Percentiles rank a stretch among this genome's conserved stretches.
phyloP scores from a whole-genome alignment of 2,888 invertebrate species.

The Rotaria magnacalcarata region DNA sequence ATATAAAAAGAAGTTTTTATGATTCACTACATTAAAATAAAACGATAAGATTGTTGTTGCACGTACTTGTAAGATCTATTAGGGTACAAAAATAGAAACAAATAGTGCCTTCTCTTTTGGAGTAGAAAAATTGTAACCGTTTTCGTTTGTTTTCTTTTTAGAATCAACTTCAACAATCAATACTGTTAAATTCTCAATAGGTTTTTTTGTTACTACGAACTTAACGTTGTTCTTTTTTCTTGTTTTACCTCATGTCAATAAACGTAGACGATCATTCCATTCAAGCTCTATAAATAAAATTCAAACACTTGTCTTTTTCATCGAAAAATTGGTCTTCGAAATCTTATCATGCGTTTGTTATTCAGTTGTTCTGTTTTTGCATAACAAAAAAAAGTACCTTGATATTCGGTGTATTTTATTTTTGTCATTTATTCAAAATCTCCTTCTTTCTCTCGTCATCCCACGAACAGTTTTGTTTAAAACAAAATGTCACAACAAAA shows the following conservation, averaged over 20 bases:
- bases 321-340: background rate
- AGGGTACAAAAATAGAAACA: too few relatives aligned
- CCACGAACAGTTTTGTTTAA: background rate
- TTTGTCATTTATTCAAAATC: background rate
- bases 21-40: too few relatives aligned
- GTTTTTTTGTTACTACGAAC: background rate
- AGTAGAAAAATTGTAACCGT: too few relatives aligned
- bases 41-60: too few relatives aligned
- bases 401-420: background rate
- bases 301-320: background rate
- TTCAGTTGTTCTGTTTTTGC: background rate
- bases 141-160: background rate
- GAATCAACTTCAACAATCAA: constrained; percentile 20
- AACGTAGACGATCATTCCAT: background rate
- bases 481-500: constrained; percentile 3
- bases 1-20: too few relatives aligned
- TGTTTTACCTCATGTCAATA: background rate
- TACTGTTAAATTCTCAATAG: background rate
- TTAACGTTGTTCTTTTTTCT: background rate
- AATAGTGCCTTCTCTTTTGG: too few relatives aligned
- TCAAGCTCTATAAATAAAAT: background rate
- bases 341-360: too few relatives aligned
- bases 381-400: background rate
- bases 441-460: constrained; percentile 11
- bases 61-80: too few relatives aligned